Evolutionary conservation across 37 sponge, comb jelly and placozoan species (phyloP).

Genomic region (Axinella damicornis): DNA sequence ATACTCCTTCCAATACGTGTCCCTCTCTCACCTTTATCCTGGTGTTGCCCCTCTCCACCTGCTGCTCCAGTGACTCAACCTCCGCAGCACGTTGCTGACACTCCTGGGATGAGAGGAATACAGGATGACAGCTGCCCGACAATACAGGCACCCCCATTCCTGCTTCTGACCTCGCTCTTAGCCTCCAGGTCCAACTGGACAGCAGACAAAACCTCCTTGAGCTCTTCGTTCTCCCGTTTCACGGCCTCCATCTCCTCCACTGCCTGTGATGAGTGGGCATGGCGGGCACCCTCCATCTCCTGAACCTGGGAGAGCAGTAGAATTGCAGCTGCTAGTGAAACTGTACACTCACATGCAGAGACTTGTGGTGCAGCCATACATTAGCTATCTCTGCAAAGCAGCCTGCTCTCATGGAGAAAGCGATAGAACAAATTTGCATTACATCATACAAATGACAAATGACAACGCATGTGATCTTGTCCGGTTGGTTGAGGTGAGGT

Average conservation of each 20-base stretch:
- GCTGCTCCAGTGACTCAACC: not conserved
- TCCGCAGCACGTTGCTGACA: not conserved
- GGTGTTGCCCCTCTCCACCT: constrained; percentile 8
- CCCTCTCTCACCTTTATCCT: constrained; percentile 14
- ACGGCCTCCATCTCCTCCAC: constrained; percentile 33
- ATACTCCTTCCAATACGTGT: too few species aligned
- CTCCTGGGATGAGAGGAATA: constrained; percentile 12
- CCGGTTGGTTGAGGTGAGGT: too few species aligned
- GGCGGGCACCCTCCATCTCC: not conserved
- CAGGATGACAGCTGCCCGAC: too few species aligned
- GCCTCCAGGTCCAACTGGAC: constrained; percentile 61
- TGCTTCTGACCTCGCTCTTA: constrained; percentile 33
- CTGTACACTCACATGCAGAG: too few species aligned
- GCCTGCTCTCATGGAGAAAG: too few species aligned
- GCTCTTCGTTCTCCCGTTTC: constrained; percentile 62
- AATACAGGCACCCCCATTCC: not conserved
- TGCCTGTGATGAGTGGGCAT: not conserved
- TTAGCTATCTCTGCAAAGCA: too few species aligned
- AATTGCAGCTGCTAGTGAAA: too few species aligned
- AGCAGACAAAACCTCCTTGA: constrained; percentile 59
- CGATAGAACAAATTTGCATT: too few species aligned
- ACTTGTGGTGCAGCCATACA: too few species aligned
- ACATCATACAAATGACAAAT: too few species aligned
- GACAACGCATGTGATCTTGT: too few species aligned
- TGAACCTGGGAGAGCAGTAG: too few species aligned